Conservation (phyloP, 2,113 vertebrate species). For the Limanda limanda region DNA sequence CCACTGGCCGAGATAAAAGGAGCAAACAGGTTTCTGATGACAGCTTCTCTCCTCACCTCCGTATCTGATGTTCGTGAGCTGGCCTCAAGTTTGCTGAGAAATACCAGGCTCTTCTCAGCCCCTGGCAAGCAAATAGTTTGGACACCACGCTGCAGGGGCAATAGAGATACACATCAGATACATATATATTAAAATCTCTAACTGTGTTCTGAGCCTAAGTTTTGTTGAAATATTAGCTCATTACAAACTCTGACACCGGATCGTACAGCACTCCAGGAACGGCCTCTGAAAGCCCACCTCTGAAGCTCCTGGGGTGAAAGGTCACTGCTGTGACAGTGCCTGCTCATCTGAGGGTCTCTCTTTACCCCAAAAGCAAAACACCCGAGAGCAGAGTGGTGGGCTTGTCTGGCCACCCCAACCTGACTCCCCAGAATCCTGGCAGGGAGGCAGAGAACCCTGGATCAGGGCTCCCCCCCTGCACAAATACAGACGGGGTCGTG, state of each 20-base stretch:
- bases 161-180: conserved; percentile 27
- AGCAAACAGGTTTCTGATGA: conserved; percentile 65
- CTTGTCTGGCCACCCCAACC: conserved; percentile 72
- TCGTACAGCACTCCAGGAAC: conserved; percentile 40
- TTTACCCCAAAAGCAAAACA: conserved; percentile 76
- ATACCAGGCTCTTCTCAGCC: conserved; percentile 22
- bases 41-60: conserved; percentile 68
- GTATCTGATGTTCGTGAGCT: conserved; percentile 44
- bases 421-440: conserved; percentile 70
- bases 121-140: conserved; percentile 35
- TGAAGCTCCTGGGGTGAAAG: conserved; percentile 73
- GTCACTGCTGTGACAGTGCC: conserved; percentile 74
- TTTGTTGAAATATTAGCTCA: conserved; percentile 44
- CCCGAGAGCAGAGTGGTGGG: conserved; percentile 64
- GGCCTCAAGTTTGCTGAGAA: conserved; percentile 30
- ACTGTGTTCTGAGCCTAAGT: conserved; percentile 51
- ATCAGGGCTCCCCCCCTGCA: conserved; percentile 78
- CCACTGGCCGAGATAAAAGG: conserved; percentile 47
- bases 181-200: conserved; percentile 59
- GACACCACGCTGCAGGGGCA: conserved; percentile 32
- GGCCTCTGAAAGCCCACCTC: conserved; percentile 58
- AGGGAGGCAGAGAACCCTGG: conserved; percentile 72
- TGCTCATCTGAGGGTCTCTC: conserved; percentile 73
- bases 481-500: conserved; percentile 80
- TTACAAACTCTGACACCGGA: conserved; percentile 41